Conservation (phyloP, 64 coral and sea anemone species). For the Acropora yongei region DNA sequence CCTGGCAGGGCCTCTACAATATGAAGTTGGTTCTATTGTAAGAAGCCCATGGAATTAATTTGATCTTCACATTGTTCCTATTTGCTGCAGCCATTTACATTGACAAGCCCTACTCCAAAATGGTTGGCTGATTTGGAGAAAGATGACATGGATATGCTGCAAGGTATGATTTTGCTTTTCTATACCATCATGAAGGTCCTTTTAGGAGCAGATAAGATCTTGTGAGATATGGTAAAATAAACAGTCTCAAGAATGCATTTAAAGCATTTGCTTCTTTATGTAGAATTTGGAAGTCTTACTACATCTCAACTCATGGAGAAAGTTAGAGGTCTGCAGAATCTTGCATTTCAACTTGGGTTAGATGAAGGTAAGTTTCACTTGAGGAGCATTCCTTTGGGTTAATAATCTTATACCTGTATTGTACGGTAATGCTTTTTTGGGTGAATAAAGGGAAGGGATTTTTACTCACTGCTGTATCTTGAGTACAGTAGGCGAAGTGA, state of each 20-base stretch:
- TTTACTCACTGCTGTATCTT: no score
- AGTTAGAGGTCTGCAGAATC: constrained; percentile 95
- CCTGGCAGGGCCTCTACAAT: no score
- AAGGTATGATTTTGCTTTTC: constrained; percentile 52
- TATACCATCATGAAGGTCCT: background rate
- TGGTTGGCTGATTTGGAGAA: constrained; percentile 83
- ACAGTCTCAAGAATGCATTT: background rate
- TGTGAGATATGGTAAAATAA: background rate
- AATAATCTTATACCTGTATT: no score
- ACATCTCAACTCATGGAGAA: constrained; percentile 97
- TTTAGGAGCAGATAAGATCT: background rate
- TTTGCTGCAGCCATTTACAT: constrained; percentile 76
- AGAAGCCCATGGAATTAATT: no score
- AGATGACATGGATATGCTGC: constrained; percentile 98
- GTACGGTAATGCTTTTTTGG: no score
- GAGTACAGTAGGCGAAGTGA: no score
- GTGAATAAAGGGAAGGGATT: no score
- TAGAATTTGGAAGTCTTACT: constrained; percentile 98
- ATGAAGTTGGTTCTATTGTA: no score
- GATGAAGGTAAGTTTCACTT: constrained; percentile 79
- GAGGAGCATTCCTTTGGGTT: no score
- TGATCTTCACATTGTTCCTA: background rate
- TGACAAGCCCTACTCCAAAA: constrained; percentile 87
- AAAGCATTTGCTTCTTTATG: background rate
- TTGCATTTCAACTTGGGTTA: constrained; percentile 96